Evolutionary conservation across 1,140 invertebrate species (phyloP), one percentile per base, ranked within the genome.

Genomic region (Drosophila lacteicornis): DNA sequence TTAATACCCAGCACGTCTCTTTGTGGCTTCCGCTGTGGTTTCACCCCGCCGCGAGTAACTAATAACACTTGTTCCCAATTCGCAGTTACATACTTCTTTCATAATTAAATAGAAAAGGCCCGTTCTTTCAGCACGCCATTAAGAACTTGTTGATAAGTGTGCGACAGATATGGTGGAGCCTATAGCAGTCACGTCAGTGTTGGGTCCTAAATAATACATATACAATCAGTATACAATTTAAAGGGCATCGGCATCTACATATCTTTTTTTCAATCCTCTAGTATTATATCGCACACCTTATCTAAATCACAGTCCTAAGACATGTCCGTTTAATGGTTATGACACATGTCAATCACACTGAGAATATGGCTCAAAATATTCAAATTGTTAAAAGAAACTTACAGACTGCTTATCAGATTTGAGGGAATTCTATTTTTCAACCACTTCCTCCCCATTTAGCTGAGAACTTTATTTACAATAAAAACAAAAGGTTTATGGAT

Each of bases 131-230:
- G 53, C 53, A 33, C 3, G 17, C 19, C 27, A 33, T 45, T 19
- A 19, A 69, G 27, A 36, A 47, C 62, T 17, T 33, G n/a, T 67
- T 67, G 62, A 46, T 69, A 69, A 68, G 27, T 49, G 6, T 42
- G 22, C 47, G n/a, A 55, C 59, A 62, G 46, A 55, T 55, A 62
- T 22, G 46, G 12, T 40, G 40, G 13, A 22, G 33, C 19, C 33
- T 55, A 22, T 55, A 38, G 51, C 12, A 38, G 6, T 55, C 22
- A 19, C 6, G 51, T 3, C 38, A 38, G 33, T 38, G 13, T 22
- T 55, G 6, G 19, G 19, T 55, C 33, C 9, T 12, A 36, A 8
- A 9, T 38, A 9, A 8, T 22, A 15, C 19, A 22, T 36, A 3
- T 8, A 30, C 1, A 40, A 22, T 11, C 38, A 22, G 22, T 38